Evolutionary conservation across 2,888 invertebrate species (phyloP).

Genomic region (Stenichneumon culpator): DNA sequence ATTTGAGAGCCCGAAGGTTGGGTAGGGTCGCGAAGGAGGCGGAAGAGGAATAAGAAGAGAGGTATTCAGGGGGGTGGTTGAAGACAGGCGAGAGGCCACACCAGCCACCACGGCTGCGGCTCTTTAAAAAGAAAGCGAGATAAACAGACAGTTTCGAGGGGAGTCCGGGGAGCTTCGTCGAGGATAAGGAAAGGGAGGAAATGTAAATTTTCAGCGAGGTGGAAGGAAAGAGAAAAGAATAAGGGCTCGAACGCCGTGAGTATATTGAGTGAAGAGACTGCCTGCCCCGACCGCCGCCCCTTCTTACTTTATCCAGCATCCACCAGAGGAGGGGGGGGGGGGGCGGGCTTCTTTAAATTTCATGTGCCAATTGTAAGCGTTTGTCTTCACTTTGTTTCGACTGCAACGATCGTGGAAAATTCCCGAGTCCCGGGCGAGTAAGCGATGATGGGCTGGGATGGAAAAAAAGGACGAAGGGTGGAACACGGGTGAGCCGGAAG

Average conservation of each 20-base stretch:
- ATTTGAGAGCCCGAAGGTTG: constrained; percentile 57
- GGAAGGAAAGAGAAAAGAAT: constrained; percentile 84
- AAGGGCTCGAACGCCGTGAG: constrained; percentile 82
- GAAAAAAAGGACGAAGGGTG: not conserved
- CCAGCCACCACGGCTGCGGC: constrained; percentile 71
- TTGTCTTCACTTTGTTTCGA: constrained; percentile 78
- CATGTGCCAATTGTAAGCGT: constrained; percentile 84
- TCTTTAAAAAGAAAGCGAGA: constrained; percentile 85
- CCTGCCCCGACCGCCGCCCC: constrained; percentile 60
- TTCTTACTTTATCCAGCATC: constrained; percentile 55
- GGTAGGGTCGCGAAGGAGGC: constrained; percentile 46
- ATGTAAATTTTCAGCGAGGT: constrained; percentile 85
- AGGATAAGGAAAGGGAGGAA: constrained; percentile 79
- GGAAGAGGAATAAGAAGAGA: constrained; percentile 34
- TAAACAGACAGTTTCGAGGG: constrained; percentile 84
- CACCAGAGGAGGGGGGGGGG: constrained; percentile 40
- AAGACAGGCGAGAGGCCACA: constrained; percentile 73
- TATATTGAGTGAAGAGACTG: constrained; percentile 81
- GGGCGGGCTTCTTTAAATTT: constrained; percentile 82
- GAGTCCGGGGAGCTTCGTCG: constrained; percentile 53
- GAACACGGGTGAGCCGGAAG: constrained; percentile 29
- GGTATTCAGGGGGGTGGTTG: constrained; percentile 44
- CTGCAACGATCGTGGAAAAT: constrained; percentile 62
- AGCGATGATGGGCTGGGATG: constrained; percentile 25
- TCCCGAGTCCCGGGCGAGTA: constrained; percentile 33